phyloP scores from a whole-genome alignment of 2,888 invertebrate genomes.

The Ochropacha duplaris region DNA sequence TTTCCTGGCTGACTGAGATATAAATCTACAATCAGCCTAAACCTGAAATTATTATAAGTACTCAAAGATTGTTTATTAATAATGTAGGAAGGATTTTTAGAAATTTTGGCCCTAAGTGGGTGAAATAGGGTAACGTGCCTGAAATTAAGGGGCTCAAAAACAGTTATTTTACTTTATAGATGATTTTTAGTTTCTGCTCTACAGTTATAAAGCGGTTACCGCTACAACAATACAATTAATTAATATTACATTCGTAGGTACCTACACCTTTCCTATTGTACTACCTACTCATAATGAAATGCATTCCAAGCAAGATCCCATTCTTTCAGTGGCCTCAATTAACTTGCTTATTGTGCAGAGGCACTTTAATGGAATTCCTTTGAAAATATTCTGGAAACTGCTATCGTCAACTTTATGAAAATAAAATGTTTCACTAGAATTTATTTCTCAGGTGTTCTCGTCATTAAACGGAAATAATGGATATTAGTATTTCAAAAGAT shows the following conservation, averaged over 20 bases:
- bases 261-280: not conserved
- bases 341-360: constrained; percentile 24
- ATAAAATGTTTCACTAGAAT: not conserved
- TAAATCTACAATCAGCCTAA: too few species aligned
- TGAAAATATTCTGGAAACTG: constrained; percentile 31
- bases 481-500: too few species aligned
- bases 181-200: too few species aligned
- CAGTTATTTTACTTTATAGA: too few species aligned
- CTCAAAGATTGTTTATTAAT: too few species aligned
- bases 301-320: constrained; percentile 16
- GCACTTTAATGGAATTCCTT: constrained; percentile 36
- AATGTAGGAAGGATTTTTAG: too few species aligned
- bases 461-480: too few species aligned
- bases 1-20: too few species aligned
- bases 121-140: too few species aligned
- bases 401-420: constrained; percentile 6
- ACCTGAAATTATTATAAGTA: too few species aligned
- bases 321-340: constrained; percentile 24
- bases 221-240: not conserved
- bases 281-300: constrained; percentile 6
- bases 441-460: not conserved
- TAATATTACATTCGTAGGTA: not conserved
- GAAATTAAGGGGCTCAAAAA: too few species aligned
- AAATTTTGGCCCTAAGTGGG: too few species aligned
- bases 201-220: not conserved